These are phyloP conservation scores for Montipora efflorescens DNA, from an alignment of 64 coral and sea anemone species.

Conservation along the genomic window DNA sequence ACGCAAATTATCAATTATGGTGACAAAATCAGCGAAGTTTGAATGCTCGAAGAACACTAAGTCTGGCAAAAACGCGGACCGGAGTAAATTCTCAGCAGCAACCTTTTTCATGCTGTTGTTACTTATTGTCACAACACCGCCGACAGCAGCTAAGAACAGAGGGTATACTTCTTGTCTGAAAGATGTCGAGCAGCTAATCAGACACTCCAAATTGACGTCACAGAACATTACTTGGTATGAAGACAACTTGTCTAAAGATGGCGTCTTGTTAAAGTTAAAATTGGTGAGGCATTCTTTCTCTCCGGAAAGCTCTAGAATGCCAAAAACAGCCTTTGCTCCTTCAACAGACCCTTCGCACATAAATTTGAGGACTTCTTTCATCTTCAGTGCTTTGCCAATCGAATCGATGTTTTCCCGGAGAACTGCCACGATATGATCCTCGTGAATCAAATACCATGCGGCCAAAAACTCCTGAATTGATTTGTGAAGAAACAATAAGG, in stretches of 20 bases:
- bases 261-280: constrained; percentile 4
- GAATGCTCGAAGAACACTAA: constrained; percentile 10
- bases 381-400: background rate
- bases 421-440: background rate
- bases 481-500: constrained; percentile 51
- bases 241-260: constrained; percentile 7
- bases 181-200: background rate
- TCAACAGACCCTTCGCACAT: background rate
- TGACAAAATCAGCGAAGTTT: background rate
- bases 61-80: background rate
- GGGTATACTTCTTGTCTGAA: background rate
- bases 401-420: background rate
- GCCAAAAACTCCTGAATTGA: constrained; percentile 58
- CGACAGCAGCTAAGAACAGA: background rate
- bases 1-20: background rate
- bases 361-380: constrained; percentile 7
- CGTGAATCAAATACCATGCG: constrained; percentile 17
- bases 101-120: background rate
- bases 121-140: background rate
- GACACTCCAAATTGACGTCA: background rate
- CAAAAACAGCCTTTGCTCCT: background rate
- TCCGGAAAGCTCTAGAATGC: background rate
- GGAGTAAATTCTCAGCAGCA: background rate
- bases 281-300: background rate
- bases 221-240: background rate